Base-by-base conservation (phyloP, 2,113 vertebrate species). In the Columba livia region DNA sequence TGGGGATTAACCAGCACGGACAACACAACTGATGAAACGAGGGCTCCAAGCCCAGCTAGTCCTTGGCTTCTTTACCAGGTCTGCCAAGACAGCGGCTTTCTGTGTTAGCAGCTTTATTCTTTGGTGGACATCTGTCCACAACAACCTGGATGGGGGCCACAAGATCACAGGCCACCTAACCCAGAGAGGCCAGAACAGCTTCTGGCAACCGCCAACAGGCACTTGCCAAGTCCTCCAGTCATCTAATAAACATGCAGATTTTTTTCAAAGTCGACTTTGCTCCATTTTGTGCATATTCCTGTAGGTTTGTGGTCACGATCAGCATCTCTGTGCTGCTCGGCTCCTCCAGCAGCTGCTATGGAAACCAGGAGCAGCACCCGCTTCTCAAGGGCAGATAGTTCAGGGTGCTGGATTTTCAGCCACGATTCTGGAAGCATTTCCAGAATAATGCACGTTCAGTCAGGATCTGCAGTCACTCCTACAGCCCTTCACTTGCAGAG, bases 261-360 rank as follows among this genome's bases (percentile, higher is more conserved):
- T 84, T 44, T 47, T 3, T 73, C 80, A 4, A 6, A 94, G 80
- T n/a, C 2, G 2, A 31, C 73, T 89, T 88, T 9, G 89, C 90
- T 57, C 17, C 9, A 2, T 32, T 89, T 58, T 36, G 84, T 75
- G 75, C 79, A 1, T 64, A 19, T 92, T 93, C 92, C 93, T 75
- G 92, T 74, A 89, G 88, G 93, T 77, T 96, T 5, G 40, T 71
- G 94, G 93, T 92, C 95, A 94, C 60, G 60, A 96, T 88, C 95
- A 94, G 90, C 90, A 60, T 90, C 67, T 6, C 61, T 11, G 5
- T 1, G 0, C 87, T 66, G 85, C 94, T 95, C 83, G 67, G 88
- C 94, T 91, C 83, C 88, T 92, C 79, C 79, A 71, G 75, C 79
- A 95, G 93, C 94, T 96, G 64, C 96, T 96, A 91, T 94, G 94